Evolutionary conservation across 1,140 invertebrate genomes (phyloP).

Genomic region (Drosophila orena): DNA sequence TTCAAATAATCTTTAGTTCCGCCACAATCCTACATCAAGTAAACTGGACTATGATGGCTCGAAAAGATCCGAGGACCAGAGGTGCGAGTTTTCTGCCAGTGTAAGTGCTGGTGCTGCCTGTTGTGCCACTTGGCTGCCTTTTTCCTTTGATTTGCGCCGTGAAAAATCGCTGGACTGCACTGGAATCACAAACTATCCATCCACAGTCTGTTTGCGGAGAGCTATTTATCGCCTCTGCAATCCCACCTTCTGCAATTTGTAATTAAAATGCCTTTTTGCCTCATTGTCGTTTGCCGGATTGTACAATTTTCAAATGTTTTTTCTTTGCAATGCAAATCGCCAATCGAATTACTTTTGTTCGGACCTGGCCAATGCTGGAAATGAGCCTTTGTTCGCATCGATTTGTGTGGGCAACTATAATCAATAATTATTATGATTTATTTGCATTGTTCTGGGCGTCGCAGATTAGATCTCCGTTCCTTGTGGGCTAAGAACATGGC

Average conservation of each 20-base stretch:
- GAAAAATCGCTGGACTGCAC: conserved; percentile 55
- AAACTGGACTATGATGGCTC: too few species aligned
- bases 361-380: conserved; percentile 28
- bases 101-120: conserved; percentile 21
- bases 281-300: conserved; percentile 57
- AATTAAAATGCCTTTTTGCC: conserved; percentile 68
- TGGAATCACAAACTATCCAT: conserved; percentile 40
- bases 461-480: conserved; percentile 19
- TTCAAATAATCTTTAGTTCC: too few species aligned
- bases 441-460: conserved; percentile 41
- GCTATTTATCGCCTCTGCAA: conserved; percentile 44
- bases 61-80: background rate
- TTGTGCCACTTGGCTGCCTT: conserved; percentile 66
- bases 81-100: background rate
- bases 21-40: too few species aligned
- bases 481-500: conserved; percentile 17
- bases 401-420: conserved; percentile 43
- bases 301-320: conserved; percentile 42
- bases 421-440: conserved; percentile 54
- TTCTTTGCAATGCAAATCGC: conserved; percentile 52
- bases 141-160: conserved; percentile 75
- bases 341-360: conserved; percentile 46
- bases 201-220: conserved; percentile 26
- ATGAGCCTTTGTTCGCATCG: conserved; percentile 36
- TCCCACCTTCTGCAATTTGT: conserved; percentile 32